These are phyloP conservation scores for Platorchestia sp. DNA, from an alignment of 1,140 invertebrate species.

Conservation along the genomic window DNA sequence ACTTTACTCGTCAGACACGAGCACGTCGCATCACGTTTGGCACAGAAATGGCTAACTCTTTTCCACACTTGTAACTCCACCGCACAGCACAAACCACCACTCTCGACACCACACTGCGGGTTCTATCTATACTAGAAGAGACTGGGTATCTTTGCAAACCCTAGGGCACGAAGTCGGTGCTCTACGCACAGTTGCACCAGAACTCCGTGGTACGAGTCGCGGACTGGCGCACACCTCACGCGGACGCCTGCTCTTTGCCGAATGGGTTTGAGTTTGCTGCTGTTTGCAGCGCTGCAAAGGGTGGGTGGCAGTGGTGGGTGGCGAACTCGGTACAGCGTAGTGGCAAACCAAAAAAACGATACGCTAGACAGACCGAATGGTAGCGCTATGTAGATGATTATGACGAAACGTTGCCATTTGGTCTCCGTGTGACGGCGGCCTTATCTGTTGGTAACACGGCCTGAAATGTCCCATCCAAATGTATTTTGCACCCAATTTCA, in stretches of 20 bases:
- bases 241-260: neutral
- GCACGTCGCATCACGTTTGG: neutral
- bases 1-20: neutral
- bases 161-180: neutral
- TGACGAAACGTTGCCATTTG: no score
- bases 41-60: neutral
- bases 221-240: neutral
- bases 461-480: no score
- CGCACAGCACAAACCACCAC: neutral
- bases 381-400: no score
- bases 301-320: no score
- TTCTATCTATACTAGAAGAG: neutral
- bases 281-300: no score
- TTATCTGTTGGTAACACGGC: no score
- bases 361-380: no score
- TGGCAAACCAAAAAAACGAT: no score
- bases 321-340: no score
- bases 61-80: neutral
- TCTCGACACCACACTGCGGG: neutral
- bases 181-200: neutral
- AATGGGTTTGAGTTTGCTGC: no score
- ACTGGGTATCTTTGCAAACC: neutral
- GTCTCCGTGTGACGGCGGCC: no score
- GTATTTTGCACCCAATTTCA: no score
- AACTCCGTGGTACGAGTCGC: neutral